Conservation (phyloP, 2,888 invertebrate species). For the Copidosoma aretas region DNA sequence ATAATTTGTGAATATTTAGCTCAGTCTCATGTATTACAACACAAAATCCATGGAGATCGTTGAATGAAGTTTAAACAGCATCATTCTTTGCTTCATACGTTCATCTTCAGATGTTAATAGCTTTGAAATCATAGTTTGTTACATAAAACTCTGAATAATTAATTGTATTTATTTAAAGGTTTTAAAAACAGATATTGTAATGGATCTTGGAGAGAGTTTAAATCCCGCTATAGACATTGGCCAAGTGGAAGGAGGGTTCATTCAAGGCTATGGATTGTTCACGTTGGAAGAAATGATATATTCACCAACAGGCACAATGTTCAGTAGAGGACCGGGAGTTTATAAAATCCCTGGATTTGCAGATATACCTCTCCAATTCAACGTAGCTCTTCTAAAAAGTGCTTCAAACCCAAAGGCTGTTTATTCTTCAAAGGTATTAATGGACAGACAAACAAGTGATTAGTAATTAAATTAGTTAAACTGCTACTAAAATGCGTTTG, state of each 20-base stretch:
- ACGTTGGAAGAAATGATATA: slow-evolving; percentile 89
- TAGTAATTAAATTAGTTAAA: no score
- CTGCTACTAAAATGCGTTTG: no score
- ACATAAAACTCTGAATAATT: no score
- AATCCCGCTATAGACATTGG: slow-evolving; percentile 98
- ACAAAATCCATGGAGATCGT: no score
- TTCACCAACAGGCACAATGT: slow-evolving; percentile 81
- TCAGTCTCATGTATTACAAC: no score
- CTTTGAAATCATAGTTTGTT: no score
- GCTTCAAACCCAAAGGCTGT: slow-evolving; percentile 89
- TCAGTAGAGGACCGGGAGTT: slow-evolving; percentile 88
- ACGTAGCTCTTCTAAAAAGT: slow-evolving; percentile 90
- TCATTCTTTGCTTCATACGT: no score
- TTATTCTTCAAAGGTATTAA: slow-evolving; percentile 95
- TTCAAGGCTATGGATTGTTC: slow-evolving; percentile 93
- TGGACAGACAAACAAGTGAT: no score
- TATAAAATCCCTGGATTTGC: slow-evolving; percentile 94
- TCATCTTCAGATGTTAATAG: no score
- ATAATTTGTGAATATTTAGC: no score
- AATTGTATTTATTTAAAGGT: slow-evolving; percentile 64
- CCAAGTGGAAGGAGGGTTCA: slow-evolving; percentile 93
- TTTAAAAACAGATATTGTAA: slow-evolving; percentile 88
- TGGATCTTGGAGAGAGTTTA: no score
- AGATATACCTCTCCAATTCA: slow-evolving; percentile 90
- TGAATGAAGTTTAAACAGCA: no score